Base-by-base conservation (phyloP, 2,797 vertebrate genomes). In the Sebastes aleutianus region DNA sequence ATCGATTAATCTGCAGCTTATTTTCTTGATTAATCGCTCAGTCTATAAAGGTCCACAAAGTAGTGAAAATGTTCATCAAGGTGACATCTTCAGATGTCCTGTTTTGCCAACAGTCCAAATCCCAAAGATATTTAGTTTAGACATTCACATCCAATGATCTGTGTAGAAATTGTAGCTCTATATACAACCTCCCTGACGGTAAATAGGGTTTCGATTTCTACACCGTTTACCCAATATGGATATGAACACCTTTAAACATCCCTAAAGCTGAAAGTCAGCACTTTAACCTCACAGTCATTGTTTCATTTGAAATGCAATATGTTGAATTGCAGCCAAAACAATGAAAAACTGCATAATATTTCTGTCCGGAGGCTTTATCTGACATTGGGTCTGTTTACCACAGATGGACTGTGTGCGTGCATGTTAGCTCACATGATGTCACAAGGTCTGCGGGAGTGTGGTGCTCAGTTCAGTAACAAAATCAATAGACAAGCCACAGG, bases 361-460 rank as follows among this genome's bases (percentile, higher is more conserved):
- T 74, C 39, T 59, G 69, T 57, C 68, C 8, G 1, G 18, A 70
- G 70, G 65, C 74, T 58, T 81, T 73, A 70, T 84, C 71, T 80
- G 68, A 80, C 69, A 72, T 84, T 76, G 31, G 53, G 8, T 78
- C 22, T 57, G 72, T 89, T 85, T 83, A 63, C 20, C 67, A 31
- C 67, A 68, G 22, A 10, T 36, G 61, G 24, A 64, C 56, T 74
- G 58, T 32, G 58, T 75, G 56, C 66, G 68, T 86, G 59, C 22
- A 57, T 85, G 81, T 53, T 47, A 63, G 1, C 74, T 85, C 76
- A 78, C 82, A 89, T 89, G 79, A 77, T 80, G 67, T 80, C 79
- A 83, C 83, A 87, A 39, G 72, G 22, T 76, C 62, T 78, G 63
- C 79, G 54, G 57, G 57, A 56, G 63, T n/a, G 18, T 18, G 68